These are phyloP conservation scores for Lamellibrachia columna DNA, from an alignment of 2,888 invertebrate genomes.

Conservation along the genomic window DNA sequence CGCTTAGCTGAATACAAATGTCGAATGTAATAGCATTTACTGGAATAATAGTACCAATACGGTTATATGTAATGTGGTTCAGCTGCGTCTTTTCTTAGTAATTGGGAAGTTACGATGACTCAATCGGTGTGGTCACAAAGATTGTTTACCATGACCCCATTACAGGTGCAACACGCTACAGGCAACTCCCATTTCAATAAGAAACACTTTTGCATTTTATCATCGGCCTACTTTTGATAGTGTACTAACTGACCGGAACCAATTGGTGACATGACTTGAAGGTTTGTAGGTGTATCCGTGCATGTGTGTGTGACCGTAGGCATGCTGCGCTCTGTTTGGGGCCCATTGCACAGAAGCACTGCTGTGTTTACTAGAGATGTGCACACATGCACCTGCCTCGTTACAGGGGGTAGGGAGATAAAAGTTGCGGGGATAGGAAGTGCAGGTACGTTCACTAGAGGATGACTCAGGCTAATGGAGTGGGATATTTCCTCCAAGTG, in stretches of 20 bases:
- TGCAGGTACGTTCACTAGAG: neutral
- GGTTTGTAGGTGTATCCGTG: no score
- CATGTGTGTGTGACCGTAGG: no score
- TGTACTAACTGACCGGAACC: no score
- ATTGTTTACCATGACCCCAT: neutral
- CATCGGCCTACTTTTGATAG: neutral
- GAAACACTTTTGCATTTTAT: neutral
- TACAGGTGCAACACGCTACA: neutral
- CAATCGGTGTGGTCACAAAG: neutral
- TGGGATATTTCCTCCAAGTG: neutral
- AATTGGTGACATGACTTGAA: no score
- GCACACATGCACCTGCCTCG: neutral
- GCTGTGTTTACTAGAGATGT: neutral
- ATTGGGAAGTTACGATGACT: neutral
- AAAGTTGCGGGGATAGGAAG: neutral
- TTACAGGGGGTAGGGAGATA: neutral
- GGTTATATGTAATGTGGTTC: neutral
- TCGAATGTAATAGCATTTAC: neutral
- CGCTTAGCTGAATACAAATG: neutral
- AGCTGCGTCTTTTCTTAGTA: neutral
- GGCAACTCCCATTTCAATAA: neutral
- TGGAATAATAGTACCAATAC: neutral
- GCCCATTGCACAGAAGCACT: no score
- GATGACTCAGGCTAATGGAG: neutral
- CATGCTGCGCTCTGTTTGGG: no score